phyloP scores from a whole-genome alignment of 2,797 vertebrate species.

The Anabas testudineus region DNA sequence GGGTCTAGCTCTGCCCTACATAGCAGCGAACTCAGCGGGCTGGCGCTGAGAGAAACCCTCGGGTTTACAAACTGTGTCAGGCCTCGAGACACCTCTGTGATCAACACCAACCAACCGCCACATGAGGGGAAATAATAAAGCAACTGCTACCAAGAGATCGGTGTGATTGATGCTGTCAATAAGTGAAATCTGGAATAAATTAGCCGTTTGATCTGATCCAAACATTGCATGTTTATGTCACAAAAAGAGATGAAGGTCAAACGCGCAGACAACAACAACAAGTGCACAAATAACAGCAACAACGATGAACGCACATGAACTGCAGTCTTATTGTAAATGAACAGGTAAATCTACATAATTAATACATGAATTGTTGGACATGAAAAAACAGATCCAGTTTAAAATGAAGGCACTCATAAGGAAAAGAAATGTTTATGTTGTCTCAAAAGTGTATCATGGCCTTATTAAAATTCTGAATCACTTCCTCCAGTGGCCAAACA shows the following conservation, averaged over 20 bases:
- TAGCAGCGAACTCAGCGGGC: conserved; percentile 79
- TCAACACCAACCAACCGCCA: conserved; percentile 69
- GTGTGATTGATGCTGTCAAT: conserved; percentile 79
- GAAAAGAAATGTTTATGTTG: conserved; percentile 15
- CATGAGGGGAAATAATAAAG: conserved; percentile 60
- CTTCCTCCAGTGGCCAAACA: conserved; percentile 68
- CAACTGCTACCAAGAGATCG: conserved; percentile 53
- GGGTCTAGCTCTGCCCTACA: conserved; percentile 84
- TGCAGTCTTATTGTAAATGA: background rate
- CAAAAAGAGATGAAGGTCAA: conserved; percentile 51
- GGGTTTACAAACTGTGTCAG: conserved; percentile 85
- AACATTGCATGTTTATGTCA: conserved; percentile 58
- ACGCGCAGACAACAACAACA: background rate
- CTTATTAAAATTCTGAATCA: conserved; percentile 68
- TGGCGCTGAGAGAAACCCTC: conserved; percentile 76
- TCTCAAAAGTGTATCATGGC: conserved; percentile 56
- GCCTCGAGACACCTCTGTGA: conserved; percentile 81
- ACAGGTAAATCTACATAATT: no score
- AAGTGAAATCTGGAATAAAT: conserved; percentile 69
- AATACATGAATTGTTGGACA: background rate
- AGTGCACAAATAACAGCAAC: background rate
- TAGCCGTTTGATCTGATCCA: conserved; percentile 57
- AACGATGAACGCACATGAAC: background rate
- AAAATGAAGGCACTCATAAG: conserved; percentile 2
- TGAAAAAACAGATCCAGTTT: background rate